phyloP scores from a whole-genome alignment of 2,888 invertebrate genomes.

The Mellilla xanthometata region DNA sequence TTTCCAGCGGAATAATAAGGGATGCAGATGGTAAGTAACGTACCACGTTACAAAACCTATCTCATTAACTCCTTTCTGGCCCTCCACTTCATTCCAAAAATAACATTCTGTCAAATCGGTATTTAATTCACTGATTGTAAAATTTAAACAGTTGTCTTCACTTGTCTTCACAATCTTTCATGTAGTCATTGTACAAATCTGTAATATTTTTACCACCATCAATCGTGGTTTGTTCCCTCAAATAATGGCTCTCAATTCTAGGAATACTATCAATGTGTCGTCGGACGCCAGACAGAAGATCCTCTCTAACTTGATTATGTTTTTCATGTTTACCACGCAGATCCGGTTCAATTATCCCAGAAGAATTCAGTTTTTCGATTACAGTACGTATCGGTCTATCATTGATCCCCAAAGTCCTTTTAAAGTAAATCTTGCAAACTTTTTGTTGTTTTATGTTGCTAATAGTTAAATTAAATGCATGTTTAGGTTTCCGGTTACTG shows the following conservation, averaged over 20 bases:
- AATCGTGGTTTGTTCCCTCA: background rate
- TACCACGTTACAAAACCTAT: too few relatives aligned
- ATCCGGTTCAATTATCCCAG: too few relatives aligned
- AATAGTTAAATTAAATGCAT: background rate
- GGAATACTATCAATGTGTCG: background rate
- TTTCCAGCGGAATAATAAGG: too few relatives aligned
- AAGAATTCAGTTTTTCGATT: too few relatives aligned
- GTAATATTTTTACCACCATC: background rate
- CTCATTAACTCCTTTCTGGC: background rate
- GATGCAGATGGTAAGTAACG: too few relatives aligned
- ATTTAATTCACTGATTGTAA: background rate
- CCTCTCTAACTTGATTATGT: too few relatives aligned
- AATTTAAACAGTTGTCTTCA: constrained; percentile 14
- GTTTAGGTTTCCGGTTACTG: background rate
- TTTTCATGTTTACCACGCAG: constrained; percentile 19
- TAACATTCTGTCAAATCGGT: background rate
- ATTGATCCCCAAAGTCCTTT: background rate
- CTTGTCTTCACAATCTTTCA: background rate
- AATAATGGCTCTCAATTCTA: background rate
- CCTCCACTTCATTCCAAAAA: constrained; percentile 3
- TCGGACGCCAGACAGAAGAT: too few relatives aligned
- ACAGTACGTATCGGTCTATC: background rate
- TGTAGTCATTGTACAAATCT: background rate
- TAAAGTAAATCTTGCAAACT: background rate
- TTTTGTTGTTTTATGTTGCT: background rate